Conservation (phyloP, 2,113 vertebrate species). For the Thalassarche chlororhynchos region DNA sequence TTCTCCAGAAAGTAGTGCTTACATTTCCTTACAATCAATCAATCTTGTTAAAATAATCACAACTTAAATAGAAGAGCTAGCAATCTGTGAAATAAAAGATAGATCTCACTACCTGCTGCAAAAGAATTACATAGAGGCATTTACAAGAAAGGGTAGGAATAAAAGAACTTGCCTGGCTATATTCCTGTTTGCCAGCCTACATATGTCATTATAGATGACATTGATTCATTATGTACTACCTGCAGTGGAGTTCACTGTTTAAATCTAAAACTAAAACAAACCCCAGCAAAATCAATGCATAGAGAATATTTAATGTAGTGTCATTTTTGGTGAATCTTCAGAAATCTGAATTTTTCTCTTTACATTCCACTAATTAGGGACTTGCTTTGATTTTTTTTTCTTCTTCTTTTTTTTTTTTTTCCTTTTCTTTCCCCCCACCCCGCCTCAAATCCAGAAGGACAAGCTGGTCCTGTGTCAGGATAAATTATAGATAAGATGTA, state of each 20-base stretch:
- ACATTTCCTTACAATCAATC: neutral
- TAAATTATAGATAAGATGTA: neutral
- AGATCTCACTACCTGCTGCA: neutral
- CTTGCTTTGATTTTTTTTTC: neutral
- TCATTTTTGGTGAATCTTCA: neutral
- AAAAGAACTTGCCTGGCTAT: neutral
- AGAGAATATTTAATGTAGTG: neutral
- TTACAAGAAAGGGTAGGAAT: neutral
- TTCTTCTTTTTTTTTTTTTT: too few species aligned
- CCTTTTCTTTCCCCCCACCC: accelerated
- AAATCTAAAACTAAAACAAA: constrained; percentile 6
- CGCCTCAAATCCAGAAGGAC: neutral
- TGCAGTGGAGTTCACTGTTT: neutral
- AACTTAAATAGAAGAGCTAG: neutral
- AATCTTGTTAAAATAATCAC: constrained; percentile 21
- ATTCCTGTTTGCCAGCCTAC: constrained; percentile 10
- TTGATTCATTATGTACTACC: constrained; percentile 37
- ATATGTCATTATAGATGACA: neutral
- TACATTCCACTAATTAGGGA: neutral
- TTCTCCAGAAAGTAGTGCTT: neutral
- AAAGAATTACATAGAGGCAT: neutral
- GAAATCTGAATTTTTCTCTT: neutral
- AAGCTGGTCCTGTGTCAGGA: neutral
- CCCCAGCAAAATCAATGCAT: neutral
- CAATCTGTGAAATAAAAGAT: neutral